Conservation (phyloP, 2,888 invertebrate species). For the Tupiocoris notatus region DNA sequence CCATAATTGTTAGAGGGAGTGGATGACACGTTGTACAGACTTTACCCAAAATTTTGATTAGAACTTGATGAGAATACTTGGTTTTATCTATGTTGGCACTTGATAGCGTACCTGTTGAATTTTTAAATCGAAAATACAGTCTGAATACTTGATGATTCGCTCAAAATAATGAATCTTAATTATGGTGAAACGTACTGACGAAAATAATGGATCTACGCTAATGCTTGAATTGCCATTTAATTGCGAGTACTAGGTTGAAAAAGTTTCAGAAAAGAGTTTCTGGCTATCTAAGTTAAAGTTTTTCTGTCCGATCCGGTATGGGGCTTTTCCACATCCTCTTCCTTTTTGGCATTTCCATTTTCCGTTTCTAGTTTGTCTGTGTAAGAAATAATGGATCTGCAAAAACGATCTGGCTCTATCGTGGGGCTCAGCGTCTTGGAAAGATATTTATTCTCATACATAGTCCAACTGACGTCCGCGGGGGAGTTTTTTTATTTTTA, state of each 20-base stretch:
- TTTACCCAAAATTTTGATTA: background rate
- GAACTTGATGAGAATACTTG: background rate
- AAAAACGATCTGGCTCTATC: constrained; percentile 7
- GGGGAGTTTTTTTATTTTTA: background rate
- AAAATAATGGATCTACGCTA: too few species aligned
- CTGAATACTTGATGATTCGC: too few species aligned
- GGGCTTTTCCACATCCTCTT: background rate
- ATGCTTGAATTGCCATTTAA: too few species aligned
- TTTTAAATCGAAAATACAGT: too few species aligned
- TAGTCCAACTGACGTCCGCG: background rate
- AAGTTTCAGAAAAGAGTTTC: too few species aligned
- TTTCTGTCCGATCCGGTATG: background rate
- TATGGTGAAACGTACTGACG: too few species aligned
- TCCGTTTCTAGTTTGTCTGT: constrained; percentile 5
- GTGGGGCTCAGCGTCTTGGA: constrained; percentile 15
- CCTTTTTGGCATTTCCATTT: background rate
- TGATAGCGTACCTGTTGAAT: too few species aligned
- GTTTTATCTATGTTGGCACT: too few species aligned
- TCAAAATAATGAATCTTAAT: too few species aligned
- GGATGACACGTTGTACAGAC: background rate
- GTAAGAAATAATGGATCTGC: constrained; percentile 23
- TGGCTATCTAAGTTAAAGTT: too few species aligned
- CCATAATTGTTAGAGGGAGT: background rate
- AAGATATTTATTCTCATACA: constrained; percentile 5
- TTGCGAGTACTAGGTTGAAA: too few species aligned